Evolutionary conservation across 2,113 vertebrate species (phyloP).

Genomic region (Corapipo altera): DNA sequence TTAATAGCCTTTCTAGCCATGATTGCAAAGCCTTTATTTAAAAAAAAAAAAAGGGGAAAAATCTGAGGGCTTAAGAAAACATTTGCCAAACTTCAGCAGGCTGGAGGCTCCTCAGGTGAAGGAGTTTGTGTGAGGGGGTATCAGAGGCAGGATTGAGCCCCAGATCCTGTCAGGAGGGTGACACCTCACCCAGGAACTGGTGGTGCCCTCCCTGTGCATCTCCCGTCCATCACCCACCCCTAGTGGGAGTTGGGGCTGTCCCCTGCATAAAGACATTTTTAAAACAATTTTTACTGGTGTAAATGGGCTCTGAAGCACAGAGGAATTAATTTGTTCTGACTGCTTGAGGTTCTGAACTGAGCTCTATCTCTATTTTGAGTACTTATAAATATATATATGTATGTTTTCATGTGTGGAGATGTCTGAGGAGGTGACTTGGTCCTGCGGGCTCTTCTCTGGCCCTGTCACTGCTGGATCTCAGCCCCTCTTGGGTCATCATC

Average conservation of each 20-base stretch:
- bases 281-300: background rate
- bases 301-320: background rate
- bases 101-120: background rate
- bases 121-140: background rate
- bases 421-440: background rate
- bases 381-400: background rate
- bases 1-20: slow-evolving; percentile 8
- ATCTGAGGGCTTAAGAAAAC: background rate
- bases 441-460: background rate
- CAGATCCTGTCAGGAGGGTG: background rate
- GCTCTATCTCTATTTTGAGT: background rate
- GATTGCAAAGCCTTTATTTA: slow-evolving; percentile 6
- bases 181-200: background rate
- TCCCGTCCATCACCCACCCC: fast-evolving
- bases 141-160: fast-evolving
- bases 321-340: background rate
- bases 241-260: background rate
- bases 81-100: background rate
- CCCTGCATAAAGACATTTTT: fast-evolving
- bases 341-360: background rate
- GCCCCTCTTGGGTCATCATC: background rate
- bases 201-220: background rate
- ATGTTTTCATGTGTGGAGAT: fast-evolving
- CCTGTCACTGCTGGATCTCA: background rate
- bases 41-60: background rate